A percentile compares a stretch with the other conserved stretches of the same genome.
Evolutionary conservation across 2,113 vertebrate species (phyloP).

Genomic region (Lipotes vexillifer): DNA sequence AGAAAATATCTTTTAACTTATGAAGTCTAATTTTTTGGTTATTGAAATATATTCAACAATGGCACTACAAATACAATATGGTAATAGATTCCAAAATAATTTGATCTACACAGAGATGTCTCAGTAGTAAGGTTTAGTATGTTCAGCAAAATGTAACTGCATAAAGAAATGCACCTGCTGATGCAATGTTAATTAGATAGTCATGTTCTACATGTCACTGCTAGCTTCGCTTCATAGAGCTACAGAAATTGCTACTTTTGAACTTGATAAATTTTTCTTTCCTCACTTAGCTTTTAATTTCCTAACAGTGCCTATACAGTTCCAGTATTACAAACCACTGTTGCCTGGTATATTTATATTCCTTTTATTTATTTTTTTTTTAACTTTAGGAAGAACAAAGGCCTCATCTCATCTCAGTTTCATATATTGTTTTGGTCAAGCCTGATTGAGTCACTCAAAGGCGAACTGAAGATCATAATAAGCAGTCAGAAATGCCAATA

Average conservation of each 20-base stretch:
- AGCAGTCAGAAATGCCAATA: constrained; percentile 45
- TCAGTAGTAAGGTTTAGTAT: constrained; percentile 29
- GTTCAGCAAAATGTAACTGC: constrained; percentile 64
- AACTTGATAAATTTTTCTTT: constrained; percentile 61
- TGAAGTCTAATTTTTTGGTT: neutral
- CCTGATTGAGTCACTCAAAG: constrained; percentile 60
- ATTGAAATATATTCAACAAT: neutral
- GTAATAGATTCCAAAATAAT: neutral
- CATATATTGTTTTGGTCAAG: neutral
- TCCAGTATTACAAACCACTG: neutral
- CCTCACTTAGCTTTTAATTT: constrained; percentile 43
- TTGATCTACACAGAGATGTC: neutral
- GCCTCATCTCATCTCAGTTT: neutral
- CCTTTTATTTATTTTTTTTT: neutral
- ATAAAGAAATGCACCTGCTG: constrained; percentile 60
- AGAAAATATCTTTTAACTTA: constrained; percentile 1
- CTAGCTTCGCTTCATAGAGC: constrained; percentile 50
- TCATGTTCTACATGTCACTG: constrained; percentile 53
- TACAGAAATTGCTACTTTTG: constrained; percentile 56
- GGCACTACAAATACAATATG: neutral
- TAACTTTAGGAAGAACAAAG: constrained; percentile 24
- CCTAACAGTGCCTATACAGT: neutral
- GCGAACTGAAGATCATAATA: constrained; percentile 60
- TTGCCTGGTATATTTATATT: constrained; percentile 16
- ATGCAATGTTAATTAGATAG: constrained; percentile 60